Evolutionary conservation across 2,797 vertebrate species (phyloP), one percentile per base, ranked within the genome.

Genomic region (Margarornis squamiger): DNA sequence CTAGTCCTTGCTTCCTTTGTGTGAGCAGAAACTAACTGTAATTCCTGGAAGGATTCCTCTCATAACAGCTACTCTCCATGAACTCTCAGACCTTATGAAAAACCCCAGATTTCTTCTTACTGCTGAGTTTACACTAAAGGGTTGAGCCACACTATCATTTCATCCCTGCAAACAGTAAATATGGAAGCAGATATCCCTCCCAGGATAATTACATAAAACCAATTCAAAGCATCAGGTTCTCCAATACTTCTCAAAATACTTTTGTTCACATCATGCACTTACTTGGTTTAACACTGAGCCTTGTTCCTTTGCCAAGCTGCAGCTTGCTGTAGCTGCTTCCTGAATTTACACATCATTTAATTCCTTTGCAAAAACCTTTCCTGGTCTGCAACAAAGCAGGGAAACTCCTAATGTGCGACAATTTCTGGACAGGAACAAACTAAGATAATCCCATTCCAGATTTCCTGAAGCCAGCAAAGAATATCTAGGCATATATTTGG

Each of bases 61-160:
- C 3, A 2, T 17, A 38, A 49, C 7, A 81, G 7, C 8, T 66
- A 7, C 34, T 70, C 34, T 76, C n/a, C 5, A 5, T 17, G 29
- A 17, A 26, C 27, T 39, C 5, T 63, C 38, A 76, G 73, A 73
- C 4, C 5, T 43, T 18, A 27, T 1, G 10, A 38, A 36, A 26
- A 0, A 0, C 0, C 6, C 2, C 17, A 15, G 8, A 34, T 2
- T 30, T 75, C 19, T 78, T 54, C 39, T 88, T 45, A 18, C 59
- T 80, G 10, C 39, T 66, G 5, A 27, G 8, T 58, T 77, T 43
- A n/a, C 39, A 41, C 4, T 24, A 5, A 17, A 19, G 38, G 6
- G 26, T 79, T 23, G 49, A 82, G 55, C 23, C 54, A 63, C 21
- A 7, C 14, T 39, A n/a, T 23, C 36, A 41, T 61, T 66, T 59